Base-by-base conservation (phyloP, 2,888 invertebrate genomes). In the Sussaba pulchella region DNA sequence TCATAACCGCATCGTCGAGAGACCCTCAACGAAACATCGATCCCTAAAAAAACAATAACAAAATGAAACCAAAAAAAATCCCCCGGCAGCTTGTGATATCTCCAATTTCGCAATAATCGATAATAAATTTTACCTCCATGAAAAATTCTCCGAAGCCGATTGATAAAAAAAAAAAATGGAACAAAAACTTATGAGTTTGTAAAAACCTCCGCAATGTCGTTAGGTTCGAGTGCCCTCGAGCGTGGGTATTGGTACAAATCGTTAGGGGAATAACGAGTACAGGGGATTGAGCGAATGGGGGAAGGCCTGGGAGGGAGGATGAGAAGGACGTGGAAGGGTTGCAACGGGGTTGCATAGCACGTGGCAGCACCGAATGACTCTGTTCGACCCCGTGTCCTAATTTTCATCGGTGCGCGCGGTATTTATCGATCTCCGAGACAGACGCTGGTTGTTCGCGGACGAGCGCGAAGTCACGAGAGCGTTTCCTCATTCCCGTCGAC, bases 331-430 rank as follows among this genome's bases (percentile, higher is more conserved):
- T n/a, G 31, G 31, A 31, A 31, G 31, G 31, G 31, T 31, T 31
- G 31, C n/a, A n/a, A 6, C 6, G 2, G 31, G 31, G 6, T 2
- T 31, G 6, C 6, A 31, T 52, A 21, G 61, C 19, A 39, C 41
- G 39, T 47, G 21, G 43, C 43, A 14, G 43, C 26, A 74, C 45
- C 74, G 66, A n/a, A 31, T 59, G 66, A 57, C 54, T 54, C 45
- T 31, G 66, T 47, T 66, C 74, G 74, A 74, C 74, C 74, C 24
- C 74, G 57, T 74, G 74, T 74, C 74, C 74, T 66, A 74, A 74
- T 74, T 74, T 74, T 66, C 57, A 57, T 72, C 19, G 45, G 21
- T 17, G 61, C 41, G 63, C 43, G 47, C 57, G 74, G 57, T 66
- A 74, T 74, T 74, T 74, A 74, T 74, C 74, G 74, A 74, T 66